Evolutionary conservation across 1,140 invertebrate genomes (phyloP), one percentile per base, ranked within the genome.

Genomic region (Phocides pigmalion): DNA sequence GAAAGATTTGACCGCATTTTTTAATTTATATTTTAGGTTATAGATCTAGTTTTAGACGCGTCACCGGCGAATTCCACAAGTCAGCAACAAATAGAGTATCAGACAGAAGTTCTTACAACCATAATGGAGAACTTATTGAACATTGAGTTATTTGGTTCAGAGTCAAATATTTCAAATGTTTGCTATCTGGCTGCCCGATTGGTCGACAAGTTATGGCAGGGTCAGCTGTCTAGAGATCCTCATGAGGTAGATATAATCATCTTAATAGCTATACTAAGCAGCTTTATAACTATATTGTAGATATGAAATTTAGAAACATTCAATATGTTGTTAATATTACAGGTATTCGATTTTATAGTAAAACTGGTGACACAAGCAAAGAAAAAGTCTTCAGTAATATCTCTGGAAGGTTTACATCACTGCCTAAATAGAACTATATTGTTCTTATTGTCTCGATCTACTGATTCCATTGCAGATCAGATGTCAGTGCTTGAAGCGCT

Each of bases 121-220:
- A 84, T 99, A 4, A 98, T 99, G 97, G 98, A 99, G 74, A 98
- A 99, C 89, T 84, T 99, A 5, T 86, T 99, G 54, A 97, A 97
- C 17, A 97, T 97, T 4, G 98, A 99, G 91, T 93, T 96, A 0
- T 96, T 95, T 66, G 96, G 96, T 12, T 95, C 95, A 37, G 94
- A 94, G 8, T 95, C 96, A 41, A 95, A 98, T 82, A 96, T 98
- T 62, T 95, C 97, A 0, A 99, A 98, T 92, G 97, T 99, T 0
- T 98, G 98, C 81, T 98, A 99, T 80, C 94, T 99, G 59, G 96
- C 97, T 0, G 96, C 97, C 0, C 93, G 98, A 70, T 95, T 99
- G 35, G 98, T 99, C 2, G 98, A 99, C 82, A 99, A 99, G 92
- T 92, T 99, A 44, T 99, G 98, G 98, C 97, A 99, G 92, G 98